Conservation (phyloP, 2,113 vertebrate species). For the Cephalopterus ornatus region DNA sequence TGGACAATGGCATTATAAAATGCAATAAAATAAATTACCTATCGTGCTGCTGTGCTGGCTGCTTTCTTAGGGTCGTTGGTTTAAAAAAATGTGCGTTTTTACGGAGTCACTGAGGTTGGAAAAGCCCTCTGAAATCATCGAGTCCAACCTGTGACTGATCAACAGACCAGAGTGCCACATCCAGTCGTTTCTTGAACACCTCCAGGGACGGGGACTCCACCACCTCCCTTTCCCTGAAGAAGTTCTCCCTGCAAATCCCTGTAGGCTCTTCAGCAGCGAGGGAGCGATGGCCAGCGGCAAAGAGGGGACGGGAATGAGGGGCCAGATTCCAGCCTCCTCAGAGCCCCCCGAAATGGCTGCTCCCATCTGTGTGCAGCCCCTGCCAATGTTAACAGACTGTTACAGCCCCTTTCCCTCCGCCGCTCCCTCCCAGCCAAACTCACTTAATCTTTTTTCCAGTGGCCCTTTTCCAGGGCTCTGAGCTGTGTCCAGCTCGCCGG, state of each 20-base stretch:
- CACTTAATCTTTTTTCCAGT: conserved; percentile 37
- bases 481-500: neutral
- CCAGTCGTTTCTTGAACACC: neutral
- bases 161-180: neutral
- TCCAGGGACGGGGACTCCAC: neutral
- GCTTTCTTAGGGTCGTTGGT: neutral
- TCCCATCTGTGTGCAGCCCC: neutral
- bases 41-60: conserved; percentile 67
- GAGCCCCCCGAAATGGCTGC: neutral
- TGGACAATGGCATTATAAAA: conserved; percentile 92
- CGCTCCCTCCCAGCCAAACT: neutral
- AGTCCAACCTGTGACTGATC: neutral
- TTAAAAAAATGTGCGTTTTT: neutral
- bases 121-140: neutral
- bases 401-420: neutral
- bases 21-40: conserved; percentile 87
- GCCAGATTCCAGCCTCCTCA: neutral
- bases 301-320: neutral
- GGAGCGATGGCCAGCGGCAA: neutral
- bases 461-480: conserved; percentile 1
- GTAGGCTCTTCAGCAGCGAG: neutral
- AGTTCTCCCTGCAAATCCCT: neutral
- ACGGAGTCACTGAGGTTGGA: neutral
- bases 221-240: neutral
- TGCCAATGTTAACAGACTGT: neutral